These are phyloP conservation scores for Phaethon lepturus DNA, from an alignment of 2,113 vertebrate species.

Conservation along the genomic window DNA sequence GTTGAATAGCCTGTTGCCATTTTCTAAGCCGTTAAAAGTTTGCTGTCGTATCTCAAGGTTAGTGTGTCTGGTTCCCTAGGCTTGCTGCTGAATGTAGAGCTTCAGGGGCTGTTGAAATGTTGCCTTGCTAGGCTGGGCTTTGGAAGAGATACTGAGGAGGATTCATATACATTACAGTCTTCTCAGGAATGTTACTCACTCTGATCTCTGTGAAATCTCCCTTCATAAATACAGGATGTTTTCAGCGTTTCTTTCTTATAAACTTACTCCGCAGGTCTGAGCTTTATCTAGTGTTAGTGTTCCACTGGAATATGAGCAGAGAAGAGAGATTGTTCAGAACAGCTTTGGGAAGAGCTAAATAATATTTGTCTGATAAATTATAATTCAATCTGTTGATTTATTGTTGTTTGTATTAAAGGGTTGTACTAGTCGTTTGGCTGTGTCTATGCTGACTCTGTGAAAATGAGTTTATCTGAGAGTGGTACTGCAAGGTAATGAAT, in stretches of 20 bases:
- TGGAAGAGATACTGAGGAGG: neutral
- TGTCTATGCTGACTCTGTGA: neutral
- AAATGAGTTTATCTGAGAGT: neutral
- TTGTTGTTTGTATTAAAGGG: slow-evolving; percentile 11
- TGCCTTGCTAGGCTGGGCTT: neutral
- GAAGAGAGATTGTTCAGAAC: neutral
- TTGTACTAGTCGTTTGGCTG: neutral
- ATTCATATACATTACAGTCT: neutral
- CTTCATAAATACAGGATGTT: neutral
- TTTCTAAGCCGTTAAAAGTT: neutral
- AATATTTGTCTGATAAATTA: slow-evolving; percentile 38
- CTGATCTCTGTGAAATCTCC: neutral
- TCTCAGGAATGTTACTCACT: neutral
- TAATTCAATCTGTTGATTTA: slow-evolving; percentile 22
- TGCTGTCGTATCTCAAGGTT: neutral
- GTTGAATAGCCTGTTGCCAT: neutral
- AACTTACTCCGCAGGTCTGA: neutral
- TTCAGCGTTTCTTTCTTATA: neutral
- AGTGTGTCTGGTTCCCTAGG: neutral
- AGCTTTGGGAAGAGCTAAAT: slow-evolving; percentile 3
- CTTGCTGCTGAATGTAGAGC: neutral
- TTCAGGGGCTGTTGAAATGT: neutral
- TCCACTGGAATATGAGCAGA: slow-evolving; percentile 4
- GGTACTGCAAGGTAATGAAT: neutral
- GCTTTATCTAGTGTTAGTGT: neutral